A percentile compares a stretch with the other conserved stretches of the same genome.
Conservation (phyloP, 2,888 invertebrate genomes). For the Leucania comma region DNA sequence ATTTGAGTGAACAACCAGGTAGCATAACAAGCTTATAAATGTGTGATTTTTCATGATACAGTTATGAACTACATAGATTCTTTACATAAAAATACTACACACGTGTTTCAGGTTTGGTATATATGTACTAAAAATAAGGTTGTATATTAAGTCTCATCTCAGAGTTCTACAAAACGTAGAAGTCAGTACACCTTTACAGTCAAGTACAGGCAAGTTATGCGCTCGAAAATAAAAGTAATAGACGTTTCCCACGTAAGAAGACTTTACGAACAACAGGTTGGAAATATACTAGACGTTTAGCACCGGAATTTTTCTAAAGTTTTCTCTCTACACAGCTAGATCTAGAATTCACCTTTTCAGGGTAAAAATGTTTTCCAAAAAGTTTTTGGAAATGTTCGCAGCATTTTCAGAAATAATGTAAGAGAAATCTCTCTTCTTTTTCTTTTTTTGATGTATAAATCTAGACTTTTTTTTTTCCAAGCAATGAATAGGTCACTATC, state of each 20-base stretch:
- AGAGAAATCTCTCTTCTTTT: not conserved
- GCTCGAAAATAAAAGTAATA: conserved; percentile 27
- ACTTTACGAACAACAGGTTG: conserved; percentile 33
- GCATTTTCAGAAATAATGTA: not conserved
- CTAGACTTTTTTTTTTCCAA: not conserved
- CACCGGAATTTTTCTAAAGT: not conserved
- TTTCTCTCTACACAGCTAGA: not conserved
- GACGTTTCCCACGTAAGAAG: not conserved
- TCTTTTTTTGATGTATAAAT: not conserved
- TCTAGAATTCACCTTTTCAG: conserved; percentile 6
- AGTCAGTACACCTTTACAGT: conserved; percentile 6
- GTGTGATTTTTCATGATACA: too few species aligned
- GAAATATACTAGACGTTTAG: conserved; percentile 5
- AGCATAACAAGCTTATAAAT: too few species aligned
- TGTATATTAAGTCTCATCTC: not conserved
- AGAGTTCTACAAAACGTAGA: conserved; percentile 1
- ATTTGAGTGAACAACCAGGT: too few species aligned
- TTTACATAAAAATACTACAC: too few species aligned
- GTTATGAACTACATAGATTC: too few species aligned
- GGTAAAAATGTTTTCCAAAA: not conserved
- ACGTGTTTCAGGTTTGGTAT: too few species aligned
- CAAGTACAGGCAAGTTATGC: conserved; percentile 4
- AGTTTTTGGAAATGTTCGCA: conserved; percentile 3
- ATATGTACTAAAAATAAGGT: too few species aligned
- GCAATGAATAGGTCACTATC: too few species aligned